Evolutionary conservation across 2,888 invertebrate species (phyloP).

Genomic region (Leptarthrus brevirostris): DNA sequence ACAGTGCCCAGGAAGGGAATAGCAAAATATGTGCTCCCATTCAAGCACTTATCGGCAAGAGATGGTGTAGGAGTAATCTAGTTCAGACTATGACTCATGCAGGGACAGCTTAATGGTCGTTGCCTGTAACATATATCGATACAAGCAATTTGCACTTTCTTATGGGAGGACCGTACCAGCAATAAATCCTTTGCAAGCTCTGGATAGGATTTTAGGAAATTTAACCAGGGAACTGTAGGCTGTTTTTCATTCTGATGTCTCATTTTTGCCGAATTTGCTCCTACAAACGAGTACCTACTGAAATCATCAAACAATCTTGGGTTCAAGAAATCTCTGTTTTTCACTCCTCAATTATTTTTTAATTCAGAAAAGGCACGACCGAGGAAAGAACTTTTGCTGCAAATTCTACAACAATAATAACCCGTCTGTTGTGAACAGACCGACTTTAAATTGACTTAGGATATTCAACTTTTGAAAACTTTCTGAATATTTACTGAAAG

Average conservation of each 20-base stretch:
- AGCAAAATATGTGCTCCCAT: conserved; percentile 31
- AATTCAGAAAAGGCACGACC: not conserved
- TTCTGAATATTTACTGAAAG: conserved; percentile 32
- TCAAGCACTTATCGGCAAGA: conserved; percentile 34
- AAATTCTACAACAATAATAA: conserved; percentile 27
- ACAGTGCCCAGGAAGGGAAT: conserved; percentile 5
- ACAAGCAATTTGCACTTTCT: conserved; percentile 42
- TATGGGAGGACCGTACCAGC: not conserved
- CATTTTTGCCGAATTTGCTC: not conserved
- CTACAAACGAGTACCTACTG: not conserved
- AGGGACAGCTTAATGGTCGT: conserved; percentile 29
- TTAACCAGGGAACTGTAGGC: not conserved
- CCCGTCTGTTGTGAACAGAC: not conserved
- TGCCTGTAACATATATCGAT: conserved; percentile 18
- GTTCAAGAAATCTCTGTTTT: too few relatives aligned
- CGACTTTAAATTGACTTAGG: conserved; percentile 36
- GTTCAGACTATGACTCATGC: conserved; percentile 11
- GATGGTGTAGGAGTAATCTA: conserved; percentile 21
- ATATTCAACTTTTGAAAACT: conserved; percentile 33
- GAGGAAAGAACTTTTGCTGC: not conserved
- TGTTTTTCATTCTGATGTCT: not conserved
- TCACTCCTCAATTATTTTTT: not conserved
- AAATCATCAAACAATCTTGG: too few relatives aligned
- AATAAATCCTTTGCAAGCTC: conserved; percentile 19
- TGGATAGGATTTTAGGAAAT: not conserved